phyloP scores from a whole-genome alignment of 2,113 vertebrate genomes.

The Silurus glanis region DNA sequence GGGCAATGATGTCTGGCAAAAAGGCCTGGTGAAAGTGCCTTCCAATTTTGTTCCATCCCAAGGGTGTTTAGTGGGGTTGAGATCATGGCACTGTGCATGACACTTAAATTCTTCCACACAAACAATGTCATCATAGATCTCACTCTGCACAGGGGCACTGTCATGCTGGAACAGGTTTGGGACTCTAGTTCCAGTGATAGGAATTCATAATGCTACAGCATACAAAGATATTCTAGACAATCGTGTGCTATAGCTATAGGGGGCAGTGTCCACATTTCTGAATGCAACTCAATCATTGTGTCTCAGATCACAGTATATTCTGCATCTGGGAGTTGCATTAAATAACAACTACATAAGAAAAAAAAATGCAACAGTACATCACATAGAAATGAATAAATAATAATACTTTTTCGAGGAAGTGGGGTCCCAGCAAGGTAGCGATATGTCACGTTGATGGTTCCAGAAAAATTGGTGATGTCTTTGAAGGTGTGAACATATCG shows the following conservation, averaged over 20 bases:
- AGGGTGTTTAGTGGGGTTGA: neutral
- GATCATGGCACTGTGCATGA: neutral
- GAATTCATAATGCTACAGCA: neutral
- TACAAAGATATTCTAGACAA: neutral
- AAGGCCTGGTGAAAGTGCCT: neutral
- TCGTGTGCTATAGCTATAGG: neutral
- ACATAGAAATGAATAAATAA: constrained; percentile 24
- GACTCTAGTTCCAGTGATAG: neutral
- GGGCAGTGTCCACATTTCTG: neutral
- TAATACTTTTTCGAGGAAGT: constrained; percentile 86
- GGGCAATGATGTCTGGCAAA: neutral
- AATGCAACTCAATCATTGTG: neutral
- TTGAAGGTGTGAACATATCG: constrained; percentile 86
- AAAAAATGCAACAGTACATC: neutral
- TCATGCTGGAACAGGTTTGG: neutral
- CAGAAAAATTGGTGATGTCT: constrained; percentile 93
- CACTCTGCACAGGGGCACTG: neutral
- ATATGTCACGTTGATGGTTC: constrained; percentile 92
- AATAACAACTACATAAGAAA: neutral
- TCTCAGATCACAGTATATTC: neutral
- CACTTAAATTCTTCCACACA: neutral
- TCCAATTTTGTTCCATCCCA: neutral
- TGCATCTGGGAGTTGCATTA: neutral
- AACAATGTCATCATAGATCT: neutral
- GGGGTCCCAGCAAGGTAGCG: constrained; percentile 90